phyloP scores from a whole-genome alignment of 2,888 invertebrate species.

The Eutolmus rufibarbis region DNA sequence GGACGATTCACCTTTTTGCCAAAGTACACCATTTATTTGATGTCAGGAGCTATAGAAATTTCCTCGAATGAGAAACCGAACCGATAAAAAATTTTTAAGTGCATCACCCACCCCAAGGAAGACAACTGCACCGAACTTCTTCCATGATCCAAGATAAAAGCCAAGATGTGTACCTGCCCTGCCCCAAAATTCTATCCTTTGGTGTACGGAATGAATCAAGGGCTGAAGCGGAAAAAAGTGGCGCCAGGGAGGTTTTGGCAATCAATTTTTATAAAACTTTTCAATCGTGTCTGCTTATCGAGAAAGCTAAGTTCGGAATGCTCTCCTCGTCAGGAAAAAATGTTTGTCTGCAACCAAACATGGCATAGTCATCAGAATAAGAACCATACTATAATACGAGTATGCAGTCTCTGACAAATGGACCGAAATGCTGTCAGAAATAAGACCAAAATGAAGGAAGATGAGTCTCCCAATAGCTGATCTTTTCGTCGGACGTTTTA shows the following conservation, averaged over 20 bases:
- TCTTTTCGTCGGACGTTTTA: background rate
- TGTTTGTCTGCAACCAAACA: background rate
- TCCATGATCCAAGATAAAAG: background rate
- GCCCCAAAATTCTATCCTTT: background rate
- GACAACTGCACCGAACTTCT: background rate
- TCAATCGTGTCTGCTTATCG: conserved; percentile 21
- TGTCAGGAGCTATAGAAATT: background rate
- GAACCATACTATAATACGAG: background rate
- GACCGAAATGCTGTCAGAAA: background rate
- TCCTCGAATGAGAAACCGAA: background rate
- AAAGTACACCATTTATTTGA: background rate
- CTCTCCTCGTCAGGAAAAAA: background rate
- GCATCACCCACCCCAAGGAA: background rate
- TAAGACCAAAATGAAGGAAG: background rate
- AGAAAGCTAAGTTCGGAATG: background rate
- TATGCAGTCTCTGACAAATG: background rate
- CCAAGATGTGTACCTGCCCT: background rate
- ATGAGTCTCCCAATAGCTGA: background rate
- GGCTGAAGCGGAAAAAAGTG: background rate
- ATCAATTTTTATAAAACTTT: conserved; percentile 25
- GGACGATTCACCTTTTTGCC: background rate
- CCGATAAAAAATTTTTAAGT: background rate
- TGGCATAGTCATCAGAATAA: background rate
- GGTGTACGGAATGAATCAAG: background rate
- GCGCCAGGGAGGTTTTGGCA: conserved; percentile 7